A percentile compares a stretch with the other conserved stretches of the same genome.
Conservation (phyloP, 92 coral and sea anemone species). For the Epizoanthus illoricatus region DNA sequence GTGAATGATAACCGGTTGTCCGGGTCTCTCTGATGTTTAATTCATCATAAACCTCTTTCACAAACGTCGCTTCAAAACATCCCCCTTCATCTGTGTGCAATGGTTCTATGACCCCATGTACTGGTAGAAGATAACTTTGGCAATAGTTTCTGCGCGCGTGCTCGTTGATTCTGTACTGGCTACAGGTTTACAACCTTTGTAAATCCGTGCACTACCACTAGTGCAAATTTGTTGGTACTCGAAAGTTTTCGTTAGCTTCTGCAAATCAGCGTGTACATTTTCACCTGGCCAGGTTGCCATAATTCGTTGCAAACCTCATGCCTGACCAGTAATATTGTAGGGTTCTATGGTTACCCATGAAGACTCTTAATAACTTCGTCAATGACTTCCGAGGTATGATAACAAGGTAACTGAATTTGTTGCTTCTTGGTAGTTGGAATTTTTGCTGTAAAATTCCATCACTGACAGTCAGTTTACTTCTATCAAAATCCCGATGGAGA, state of each 20-base stretch:
- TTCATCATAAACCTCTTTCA: conserved; percentile 16
- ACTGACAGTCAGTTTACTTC: background rate
- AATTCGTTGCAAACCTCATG: conserved; percentile 27
- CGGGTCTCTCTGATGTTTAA: conserved; percentile 34
- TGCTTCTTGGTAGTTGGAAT: conserved; percentile 9
- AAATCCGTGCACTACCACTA: conserved; percentile 28
- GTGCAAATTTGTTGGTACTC: conserved; percentile 33
- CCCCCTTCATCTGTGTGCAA: conserved; percentile 6
- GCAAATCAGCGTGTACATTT: conserved; percentile 41
- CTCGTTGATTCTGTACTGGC: conserved; percentile 31
- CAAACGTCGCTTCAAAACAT: conserved; percentile 22
- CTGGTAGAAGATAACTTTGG: conserved; percentile 33
- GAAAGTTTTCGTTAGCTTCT: conserved; percentile 19
- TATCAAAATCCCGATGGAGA: conserved; percentile 16
- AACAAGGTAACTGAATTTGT: conserved; percentile 15
- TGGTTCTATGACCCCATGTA: conserved; percentile 28
- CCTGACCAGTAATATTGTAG: conserved; percentile 51
- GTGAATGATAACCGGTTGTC: conserved; percentile 37
- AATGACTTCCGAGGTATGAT: conserved; percentile 7
- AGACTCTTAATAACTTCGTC: background rate
- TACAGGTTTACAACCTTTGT: conserved; percentile 45
- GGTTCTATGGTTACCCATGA: conserved; percentile 42
- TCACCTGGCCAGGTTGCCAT: conserved; percentile 30
- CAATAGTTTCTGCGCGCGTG: conserved; percentile 47
- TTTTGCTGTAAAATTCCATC: conserved; percentile 35